A percentile compares a stretch with the other conserved stretches of the same genome.
Conservation (phyloP, 2,797 vertebrate species). For the Sorex maritimensis region DNA sequence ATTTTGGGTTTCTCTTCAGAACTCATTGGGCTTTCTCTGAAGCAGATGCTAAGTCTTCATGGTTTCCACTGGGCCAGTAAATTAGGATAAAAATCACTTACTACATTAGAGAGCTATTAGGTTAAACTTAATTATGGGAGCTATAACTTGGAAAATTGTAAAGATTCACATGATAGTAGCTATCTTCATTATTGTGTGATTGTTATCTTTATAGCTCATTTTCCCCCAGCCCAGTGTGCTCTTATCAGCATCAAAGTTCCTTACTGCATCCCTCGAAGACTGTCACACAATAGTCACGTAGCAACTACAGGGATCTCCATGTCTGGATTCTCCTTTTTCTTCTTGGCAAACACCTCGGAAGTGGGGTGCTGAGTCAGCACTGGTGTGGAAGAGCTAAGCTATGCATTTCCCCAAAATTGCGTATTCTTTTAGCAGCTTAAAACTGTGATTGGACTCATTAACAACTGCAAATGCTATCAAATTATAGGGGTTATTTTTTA, state of each 20-base stretch:
- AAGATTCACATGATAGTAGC: not conserved
- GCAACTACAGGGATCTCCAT: fast-evolving
- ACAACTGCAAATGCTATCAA: not conserved
- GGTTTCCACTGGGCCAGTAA: not conserved
- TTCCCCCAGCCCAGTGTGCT: not conserved
- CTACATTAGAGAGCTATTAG: not conserved
- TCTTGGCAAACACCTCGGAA: not conserved
- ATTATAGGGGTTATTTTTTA: not conserved
- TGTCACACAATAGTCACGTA: not conserved
- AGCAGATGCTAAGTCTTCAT: constrained; percentile 6
- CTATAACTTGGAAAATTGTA: not conserved
- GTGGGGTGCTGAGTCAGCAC: not conserved
- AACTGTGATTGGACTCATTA: not conserved
- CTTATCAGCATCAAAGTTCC: not conserved
- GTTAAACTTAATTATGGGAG: not conserved
- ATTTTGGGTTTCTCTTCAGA: constrained; percentile 20
- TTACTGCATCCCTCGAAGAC: not conserved
- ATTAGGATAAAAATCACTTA: constrained; percentile 33
- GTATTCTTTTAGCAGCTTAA: not conserved
- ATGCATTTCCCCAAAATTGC: not conserved
- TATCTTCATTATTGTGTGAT: not conserved
- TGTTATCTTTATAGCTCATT: not conserved
- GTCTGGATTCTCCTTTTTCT: not conserved
- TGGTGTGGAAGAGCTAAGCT: not conserved
- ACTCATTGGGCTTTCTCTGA: not conserved